Evolutionary conservation across 2,113 vertebrate genomes (phyloP), one percentile per base, ranked within the genome.

Genomic region (Cyphomyrus plagiostoma): DNA sequence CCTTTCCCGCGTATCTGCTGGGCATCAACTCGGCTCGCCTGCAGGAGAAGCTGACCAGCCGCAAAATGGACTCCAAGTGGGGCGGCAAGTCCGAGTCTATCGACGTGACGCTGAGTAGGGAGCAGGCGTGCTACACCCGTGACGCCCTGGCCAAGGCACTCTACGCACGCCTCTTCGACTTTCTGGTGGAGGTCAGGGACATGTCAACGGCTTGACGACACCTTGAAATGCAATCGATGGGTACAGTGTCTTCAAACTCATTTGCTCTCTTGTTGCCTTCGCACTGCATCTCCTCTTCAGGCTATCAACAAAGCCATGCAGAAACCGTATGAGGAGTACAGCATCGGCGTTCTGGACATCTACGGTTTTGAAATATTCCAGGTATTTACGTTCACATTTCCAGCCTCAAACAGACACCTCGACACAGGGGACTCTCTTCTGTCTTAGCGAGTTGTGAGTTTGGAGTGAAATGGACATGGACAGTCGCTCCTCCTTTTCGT

Each of bases 311-410:
- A 96, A 50, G 98, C 98, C 1, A 99, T 99, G 91, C 97, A 96
- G 94, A 99, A 99, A 90, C 97, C 97, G 0, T 0, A 96, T 0
- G 96, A 99, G 89, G 98, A 99, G 86, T 98, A 97, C 94, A 99
- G 97, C 80, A 92, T 98, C 0, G 98, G 98, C 0, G 98, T 99
- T 56, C 95, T 99, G 21, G 98, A 99, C 92, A 99, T 99, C 93
- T 99, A 99, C 0, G 98, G 98, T 86, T 99, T 99, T 0, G 98
- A 99, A 95, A 99, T 99, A 94, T 99, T 99, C 92, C 96, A 99
- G 98, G 98, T 99, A 56, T 0, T 58, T 85, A 23, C n/a, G 88
- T 83, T 74, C 39, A 45, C 19, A 2, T 77, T 77, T 58, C 4
- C 19, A 23, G 13, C 19, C 50, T 70, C 80, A 83, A 1, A 45